A percentile compares a stretch with the other conserved stretches of the same genome.
Evolutionary conservation across 2,113 vertebrate species (phyloP).

Genomic region (Protobothrops flavoviridis): DNA sequence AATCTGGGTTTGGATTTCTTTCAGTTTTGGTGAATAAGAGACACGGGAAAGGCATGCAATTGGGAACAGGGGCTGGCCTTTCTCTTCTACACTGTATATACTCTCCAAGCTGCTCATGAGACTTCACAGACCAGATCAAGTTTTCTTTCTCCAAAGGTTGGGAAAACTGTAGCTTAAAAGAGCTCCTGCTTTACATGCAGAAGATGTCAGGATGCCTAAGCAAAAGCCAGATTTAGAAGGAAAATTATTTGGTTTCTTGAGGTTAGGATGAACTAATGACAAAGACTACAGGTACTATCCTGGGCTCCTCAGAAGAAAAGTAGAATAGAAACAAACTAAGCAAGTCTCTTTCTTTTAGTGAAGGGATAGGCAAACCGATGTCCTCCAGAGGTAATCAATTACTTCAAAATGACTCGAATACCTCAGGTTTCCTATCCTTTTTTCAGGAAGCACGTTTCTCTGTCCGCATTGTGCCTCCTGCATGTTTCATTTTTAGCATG

Average conservation of each 20-base stretch:
- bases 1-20: not conserved
- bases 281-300: not conserved
- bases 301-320: not conserved
- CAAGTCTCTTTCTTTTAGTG: not conserved
- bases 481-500: not conserved
- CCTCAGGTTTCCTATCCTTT: not conserved
- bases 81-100: not conserved
- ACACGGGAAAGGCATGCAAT: not conserved
- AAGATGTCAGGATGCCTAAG: not conserved
- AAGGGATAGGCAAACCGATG: not conserved
- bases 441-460: not conserved
- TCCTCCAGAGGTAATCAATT: not conserved
- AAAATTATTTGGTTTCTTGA: not conserved
- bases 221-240: not conserved
- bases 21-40: not conserved
- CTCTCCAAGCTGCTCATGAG: not conserved
- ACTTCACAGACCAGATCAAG: not conserved
- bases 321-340: not conserved
- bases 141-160: not conserved
- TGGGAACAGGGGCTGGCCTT: not conserved
- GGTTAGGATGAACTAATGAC: not conserved
- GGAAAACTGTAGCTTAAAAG: not conserved
- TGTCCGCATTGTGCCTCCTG: no score
- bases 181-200: not conserved
- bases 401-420: not conserved